phyloP scores from a whole-genome alignment of 2,888 invertebrate species.

The Altica lythri region DNA sequence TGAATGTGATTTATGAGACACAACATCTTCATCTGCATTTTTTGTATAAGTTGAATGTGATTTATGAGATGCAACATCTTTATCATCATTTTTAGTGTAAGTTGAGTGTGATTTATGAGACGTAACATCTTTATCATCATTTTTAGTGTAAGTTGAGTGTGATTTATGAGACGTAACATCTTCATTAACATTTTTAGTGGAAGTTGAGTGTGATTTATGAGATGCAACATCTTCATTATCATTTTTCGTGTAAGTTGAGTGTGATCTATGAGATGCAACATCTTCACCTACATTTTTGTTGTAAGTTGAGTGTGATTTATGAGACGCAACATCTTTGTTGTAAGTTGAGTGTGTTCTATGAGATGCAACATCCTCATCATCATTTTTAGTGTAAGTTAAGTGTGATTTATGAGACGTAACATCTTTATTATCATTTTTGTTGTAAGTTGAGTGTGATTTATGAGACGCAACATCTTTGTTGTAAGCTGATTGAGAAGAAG shows the following conservation, averaged over 20 bases:
- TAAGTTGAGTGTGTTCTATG: slow-evolving; percentile 21
- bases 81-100: slow-evolving; percentile 48
- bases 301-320: slow-evolving; percentile 18
- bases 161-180: slow-evolving; percentile 28
- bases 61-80: slow-evolving; percentile 44
- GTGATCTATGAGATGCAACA: slow-evolving; percentile 34
- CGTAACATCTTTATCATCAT: slow-evolving; percentile 53
- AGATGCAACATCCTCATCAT: slow-evolving; percentile 51
- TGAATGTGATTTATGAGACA: slow-evolving; percentile 22
- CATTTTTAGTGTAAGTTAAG: slow-evolving; percentile 39
- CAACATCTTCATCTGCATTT: slow-evolving; percentile 54
- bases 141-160: slow-evolving; percentile 27
- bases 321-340: slow-evolving; percentile 30
- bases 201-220: slow-evolving; percentile 21
- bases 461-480: slow-evolving; percentile 30
- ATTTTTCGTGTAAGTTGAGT: slow-evolving; percentile 33
- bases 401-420: slow-evolving; percentile 34
- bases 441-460: slow-evolving; percentile 17
- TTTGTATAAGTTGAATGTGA: slow-evolving; percentile 16
- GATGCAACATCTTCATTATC: slow-evolving; percentile 52
- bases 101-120: slow-evolving; percentile 22
- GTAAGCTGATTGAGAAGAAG: slow-evolving; percentile 34
- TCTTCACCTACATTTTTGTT: slow-evolving; percentile 52
- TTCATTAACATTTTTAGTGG: slow-evolving; percentile 38
- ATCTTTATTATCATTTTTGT: slow-evolving; percentile 52